Evolutionary conservation across 1,140 invertebrate genomes (phyloP), one percentile per base, ranked within the genome.

Genomic region (Drosophila pachea): DNA sequence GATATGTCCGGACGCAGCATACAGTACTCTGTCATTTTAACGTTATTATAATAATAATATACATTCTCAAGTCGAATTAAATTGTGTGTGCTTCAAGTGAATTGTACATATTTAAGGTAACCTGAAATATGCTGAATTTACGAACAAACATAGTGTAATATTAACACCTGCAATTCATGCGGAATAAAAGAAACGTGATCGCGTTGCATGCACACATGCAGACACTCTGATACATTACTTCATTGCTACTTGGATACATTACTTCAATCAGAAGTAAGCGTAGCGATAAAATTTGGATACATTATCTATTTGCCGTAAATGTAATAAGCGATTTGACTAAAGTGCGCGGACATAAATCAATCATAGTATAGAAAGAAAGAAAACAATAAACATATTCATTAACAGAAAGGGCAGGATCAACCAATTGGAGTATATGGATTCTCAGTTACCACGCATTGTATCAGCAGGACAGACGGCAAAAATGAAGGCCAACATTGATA

Each of bases 401-500:
- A 22, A 22, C 1, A 22, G 22, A 22, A 22, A 3, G 1, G 22
- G 3, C 16, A 35, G 14, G 9, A 3, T 9, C 1, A n/a, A 7
- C 7, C 42, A 3, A 40, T 62, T 62, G 29, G 42, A 47, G 33
- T 38, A 36, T 16, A 68, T 65, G 43, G 11, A 63, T 61, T 36
- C 47, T 40, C 42, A 32, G 31, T 55, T 36, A 7, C 8, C 12
- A 42, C 45, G 12, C 45, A 58, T 7, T 31, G 36, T 11, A 65
- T 1, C 33, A 43, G 58, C 7, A 74, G 36, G 36, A 33, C 22
- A 48, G 61, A 48, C 43, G 45, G 12, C 8, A 16, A 76, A 49
- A 63, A 89, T 89, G 89, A 83, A 75, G 76, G 35, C 75, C 40
- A 90, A 90, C 68, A 88, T 97, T 33, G 94, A 97, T 86, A 93